Base-by-base conservation (phyloP, 2,113 vertebrate species). In the Saimiri boliviensis region DNA sequence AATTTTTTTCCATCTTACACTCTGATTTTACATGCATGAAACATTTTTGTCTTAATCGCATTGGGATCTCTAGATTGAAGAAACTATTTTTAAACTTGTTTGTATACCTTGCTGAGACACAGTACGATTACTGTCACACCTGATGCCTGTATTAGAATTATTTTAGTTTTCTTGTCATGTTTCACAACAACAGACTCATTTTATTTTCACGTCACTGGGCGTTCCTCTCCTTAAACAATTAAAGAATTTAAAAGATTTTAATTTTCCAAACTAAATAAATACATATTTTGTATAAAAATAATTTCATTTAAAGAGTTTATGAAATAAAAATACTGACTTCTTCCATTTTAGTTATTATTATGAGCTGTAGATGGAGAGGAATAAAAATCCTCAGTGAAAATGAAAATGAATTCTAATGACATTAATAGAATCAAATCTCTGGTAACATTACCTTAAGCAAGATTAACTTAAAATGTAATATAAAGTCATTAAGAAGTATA, bases 291-390 rank as follows among this genome's bases (percentile, higher is more conserved):
- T 68, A 58, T 60, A 77, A 91, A 89, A 92, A 73, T 96, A 77
- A 74, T 49, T 81, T 93, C 40, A 70, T 45, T 58, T 40, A 7
- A 66, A 70, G 20, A 80, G n/a, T 85, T 96, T 74, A 81, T 87
- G 20, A 89, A 91, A 76, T 86, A 89, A 96, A 92, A 19, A 83
- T 92, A 92, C 87, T 71, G 16, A 32, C 17, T 90, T 94, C 86
- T 81, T 86, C 37, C 60, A 49, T 80, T 85, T 97, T 60, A 96
- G 3, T 70, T 63, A 40, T 27, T 54, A 47, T 30, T n/a, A 92
- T 30, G n/a, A 93, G 16, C 23, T 93, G 80, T 52, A 25, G 8
- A 63, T 88, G 14, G 27, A 58, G 19, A 86, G 42, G 13, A 68
- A 27, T 45, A 71, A 21, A 93, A 58, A 42, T 32, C 0, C 37